Base-by-base conservation (phyloP, 2,113 vertebrate species). In the Cyrtonyx montezumae region DNA sequence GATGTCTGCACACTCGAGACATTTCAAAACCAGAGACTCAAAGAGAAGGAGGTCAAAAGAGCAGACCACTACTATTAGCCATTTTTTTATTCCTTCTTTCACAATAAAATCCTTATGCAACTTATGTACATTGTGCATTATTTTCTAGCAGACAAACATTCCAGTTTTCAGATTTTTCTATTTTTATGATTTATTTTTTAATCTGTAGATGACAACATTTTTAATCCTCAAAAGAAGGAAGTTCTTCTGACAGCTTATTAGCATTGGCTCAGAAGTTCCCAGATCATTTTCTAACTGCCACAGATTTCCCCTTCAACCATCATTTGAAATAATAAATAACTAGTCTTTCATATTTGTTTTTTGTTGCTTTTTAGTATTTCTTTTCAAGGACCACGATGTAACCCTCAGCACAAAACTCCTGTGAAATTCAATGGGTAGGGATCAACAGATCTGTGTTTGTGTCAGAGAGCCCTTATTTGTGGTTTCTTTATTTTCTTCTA, bases 1-100 rank as follows among this genome's bases (percentile, higher is more conserved):
- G 36, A 56, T 0, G 1, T n/a, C 67, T 69, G 40, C 67, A n/a
- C n/a, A 2, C 32, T 20, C 0, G 0, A 51, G 37, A 15, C 21
- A 6, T 5, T 59, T 9, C 42, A 22, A 21, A 56, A 8, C 11
- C 26, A 9, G 34, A 22, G 34, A 20, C 15, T 5, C 1, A 2
- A 16, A 9, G 32, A 26, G 23, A 25, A 10, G 4, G 18, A 32
- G 23, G 6, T 58, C 66, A 46, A 28, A 67, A 67, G 36, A 34
- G 2, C 3, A 16, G 34, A 22, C 32, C 28, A 51, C 63, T 61
- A 14, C 18, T 43, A 22, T 16, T 4, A 79, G 6, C 37, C 40
- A 7, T 25, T 56, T 71, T 30, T 40, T 10, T 16, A n/a, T 86
- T 34, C 55, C 65, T 77, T 66, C 19, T 17, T 85, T 74, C 46